A percentile compares a stretch with the other conserved stretches of the same genome.
These are phyloP conservation scores for Trogon surrucura DNA, from an alignment of 2,113 vertebrate genomes.

Conservation along the genomic window DNA sequence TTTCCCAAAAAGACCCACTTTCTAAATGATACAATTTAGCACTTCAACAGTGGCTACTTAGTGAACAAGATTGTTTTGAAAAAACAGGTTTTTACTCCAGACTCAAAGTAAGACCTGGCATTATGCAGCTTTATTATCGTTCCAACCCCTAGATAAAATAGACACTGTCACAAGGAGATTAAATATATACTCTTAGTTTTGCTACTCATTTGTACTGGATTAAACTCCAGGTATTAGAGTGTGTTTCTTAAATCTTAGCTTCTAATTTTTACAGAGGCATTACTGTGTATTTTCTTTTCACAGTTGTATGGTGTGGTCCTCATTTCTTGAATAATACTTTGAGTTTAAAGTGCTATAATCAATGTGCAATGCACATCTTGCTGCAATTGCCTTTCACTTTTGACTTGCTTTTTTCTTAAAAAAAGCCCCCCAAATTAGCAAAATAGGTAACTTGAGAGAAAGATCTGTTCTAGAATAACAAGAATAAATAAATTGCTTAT, in stretches of 20 bases:
- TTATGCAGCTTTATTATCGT: conserved; percentile 37
- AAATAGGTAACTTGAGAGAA: background rate
- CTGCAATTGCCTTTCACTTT: conserved; percentile 22
- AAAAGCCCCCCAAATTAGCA: background rate
- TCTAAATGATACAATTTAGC: conserved; percentile 42
- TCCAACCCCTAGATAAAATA: conserved; percentile 32
- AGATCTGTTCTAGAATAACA: background rate
- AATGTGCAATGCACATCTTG: conserved; percentile 1
- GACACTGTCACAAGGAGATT: conserved; percentile 12
- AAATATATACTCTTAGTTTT: conserved; percentile 56
- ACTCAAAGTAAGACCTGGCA: conserved; percentile 16
- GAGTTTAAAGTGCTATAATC: conserved; percentile 13
- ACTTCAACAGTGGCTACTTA: conserved; percentile 31
- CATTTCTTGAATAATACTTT: conserved; percentile 14
- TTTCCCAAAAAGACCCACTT: conserved; percentile 6
- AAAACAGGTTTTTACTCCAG: conserved; percentile 34
- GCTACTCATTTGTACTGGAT: conserved; percentile 54
- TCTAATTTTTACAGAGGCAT: conserved; percentile 61
- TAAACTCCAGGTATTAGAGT: conserved; percentile 45
- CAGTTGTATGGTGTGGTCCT: conserved; percentile 14
- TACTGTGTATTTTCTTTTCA: conserved; percentile 25
- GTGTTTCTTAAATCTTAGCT: conserved; percentile 59
- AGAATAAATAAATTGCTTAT: background rate
- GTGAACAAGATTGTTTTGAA: conserved; percentile 16
- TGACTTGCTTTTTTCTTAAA: conserved; percentile 29